These are phyloP conservation scores for Myrmecophaga tridactyla DNA, from an alignment of 2,113 vertebrate species.

Conservation along the genomic window DNA sequence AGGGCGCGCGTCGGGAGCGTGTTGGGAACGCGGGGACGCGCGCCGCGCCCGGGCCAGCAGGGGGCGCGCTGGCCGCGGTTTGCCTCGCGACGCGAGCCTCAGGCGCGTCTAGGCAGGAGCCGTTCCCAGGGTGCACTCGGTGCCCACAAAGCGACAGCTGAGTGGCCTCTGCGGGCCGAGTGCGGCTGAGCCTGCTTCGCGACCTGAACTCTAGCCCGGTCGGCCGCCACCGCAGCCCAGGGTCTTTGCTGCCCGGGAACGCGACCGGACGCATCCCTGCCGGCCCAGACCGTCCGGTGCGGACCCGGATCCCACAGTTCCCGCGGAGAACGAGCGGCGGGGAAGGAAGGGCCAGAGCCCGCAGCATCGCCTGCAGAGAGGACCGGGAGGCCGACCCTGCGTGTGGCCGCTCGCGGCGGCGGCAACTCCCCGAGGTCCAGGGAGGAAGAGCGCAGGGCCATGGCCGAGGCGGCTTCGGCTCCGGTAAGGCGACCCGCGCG, in stretches of 20 bases:
- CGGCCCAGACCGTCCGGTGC: background rate
- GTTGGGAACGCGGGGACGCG: background rate
- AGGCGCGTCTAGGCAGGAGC: slow-evolving; percentile 63
- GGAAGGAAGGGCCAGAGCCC: background rate
- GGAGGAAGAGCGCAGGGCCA: slow-evolving; percentile 56
- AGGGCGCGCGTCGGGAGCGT: background rate
- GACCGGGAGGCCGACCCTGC: background rate
- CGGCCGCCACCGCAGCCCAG: background rate
- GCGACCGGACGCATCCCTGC: background rate
- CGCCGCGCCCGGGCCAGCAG: slow-evolving; percentile 11
- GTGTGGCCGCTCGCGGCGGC: background rate
- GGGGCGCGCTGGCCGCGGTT: slow-evolving; percentile 34
- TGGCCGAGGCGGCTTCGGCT: slow-evolving; percentile 79
- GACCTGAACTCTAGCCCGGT: background rate
- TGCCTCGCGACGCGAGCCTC: background rate
- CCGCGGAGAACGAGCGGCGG: background rate
- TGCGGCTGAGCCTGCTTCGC: background rate
- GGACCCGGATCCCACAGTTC: background rate
- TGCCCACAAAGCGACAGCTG: slow-evolving; percentile 55
- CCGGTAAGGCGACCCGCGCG: slow-evolving; percentile 69
- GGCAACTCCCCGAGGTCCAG: background rate
- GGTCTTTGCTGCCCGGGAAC: too few species aligned
- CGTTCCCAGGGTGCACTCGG: slow-evolving; percentile 28
- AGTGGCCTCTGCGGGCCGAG: background rate
- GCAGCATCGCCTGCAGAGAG: background rate